Evolutionary conservation across 2,888 invertebrate species (phyloP), one percentile per base, ranked within the genome.

Genomic region (Dromius quadrimaculatus): DNA sequence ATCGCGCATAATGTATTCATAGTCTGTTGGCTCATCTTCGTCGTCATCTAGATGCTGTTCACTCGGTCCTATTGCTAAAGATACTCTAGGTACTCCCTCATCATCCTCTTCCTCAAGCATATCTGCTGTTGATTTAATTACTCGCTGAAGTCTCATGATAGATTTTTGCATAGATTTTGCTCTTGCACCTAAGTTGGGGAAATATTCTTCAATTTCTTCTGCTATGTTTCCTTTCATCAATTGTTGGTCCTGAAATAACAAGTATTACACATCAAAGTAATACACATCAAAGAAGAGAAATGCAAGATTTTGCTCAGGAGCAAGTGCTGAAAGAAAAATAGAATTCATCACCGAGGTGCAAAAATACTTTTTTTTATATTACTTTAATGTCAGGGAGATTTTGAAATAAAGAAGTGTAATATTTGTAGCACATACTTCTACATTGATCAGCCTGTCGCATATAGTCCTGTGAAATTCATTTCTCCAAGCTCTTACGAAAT

Each of bases 401-500:
- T n/a, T n/a, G n/a, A n/a, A n/a, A n/a, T n/a, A n/a, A n/a, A n/a
- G 6, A 4, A 41, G 4, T n/a, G 5, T 41, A 41, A n/a, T 41
- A 41, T 41, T n/a, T 41, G 4, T n/a, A 41, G 8, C 8, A 8
- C 9, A 23, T 81, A 88, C 89, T 69, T 87, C 83, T 2, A 86
- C 83, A 73, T 84, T 90, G 74, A 94, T 93, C 8, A 97, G 86
- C 45, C 96, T 85, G 82, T 97, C 97, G 78, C 92, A 94, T 71
- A 97, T 91, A 32, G 95, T 93, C 72, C 97, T 83, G 0, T 88
- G 87, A 81, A 94, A 93, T 83, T 97, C 97, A 81, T 97, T 96
- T 72, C 95, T 87, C 97, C 97, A 97, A 19, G 94, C 90, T 4
- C 97, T 86, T 1, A 95, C 85, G 28, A 97, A 87, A 72, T 92